phyloP scores from a whole-genome alignment of 2,113 vertebrate species.

The Kobus ellipsiprymnus region DNA sequence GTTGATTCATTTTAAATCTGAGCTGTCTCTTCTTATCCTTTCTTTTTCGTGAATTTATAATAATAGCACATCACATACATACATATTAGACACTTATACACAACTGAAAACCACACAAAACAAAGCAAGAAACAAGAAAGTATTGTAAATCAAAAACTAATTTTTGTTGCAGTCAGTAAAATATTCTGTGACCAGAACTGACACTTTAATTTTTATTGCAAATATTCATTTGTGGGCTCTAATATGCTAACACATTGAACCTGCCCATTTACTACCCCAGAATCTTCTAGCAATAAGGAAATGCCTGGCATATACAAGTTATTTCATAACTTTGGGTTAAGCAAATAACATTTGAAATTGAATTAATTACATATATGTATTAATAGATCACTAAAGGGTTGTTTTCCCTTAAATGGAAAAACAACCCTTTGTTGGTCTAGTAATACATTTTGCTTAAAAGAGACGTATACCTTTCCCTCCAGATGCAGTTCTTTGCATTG shows the following conservation, averaged over 20 bases:
- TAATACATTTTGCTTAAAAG: slow-evolving; percentile 31
- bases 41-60: not conserved
- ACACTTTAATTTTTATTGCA: not conserved
- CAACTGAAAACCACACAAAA: not conserved
- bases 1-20: not conserved
- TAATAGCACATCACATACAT: not conserved
- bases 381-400: not conserved
- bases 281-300: not conserved
- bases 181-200: not conserved
- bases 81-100: not conserved
- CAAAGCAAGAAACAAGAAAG: not conserved
- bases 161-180: not conserved
- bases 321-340: not conserved
- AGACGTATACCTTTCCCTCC: not conserved
- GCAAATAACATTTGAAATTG: not conserved
- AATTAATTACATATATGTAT: not conserved
- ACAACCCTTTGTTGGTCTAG: not conserved
- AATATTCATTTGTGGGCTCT: not conserved
- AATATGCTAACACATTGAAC: not conserved
- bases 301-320: not conserved
- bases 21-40: not conserved
- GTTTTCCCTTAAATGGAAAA: not conserved
- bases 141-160: not conserved
- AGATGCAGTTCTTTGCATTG: not conserved
- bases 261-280: not conserved